phyloP scores from a whole-genome alignment of 2,113 vertebrate genomes.

The Anseranas semipalmata region DNA sequence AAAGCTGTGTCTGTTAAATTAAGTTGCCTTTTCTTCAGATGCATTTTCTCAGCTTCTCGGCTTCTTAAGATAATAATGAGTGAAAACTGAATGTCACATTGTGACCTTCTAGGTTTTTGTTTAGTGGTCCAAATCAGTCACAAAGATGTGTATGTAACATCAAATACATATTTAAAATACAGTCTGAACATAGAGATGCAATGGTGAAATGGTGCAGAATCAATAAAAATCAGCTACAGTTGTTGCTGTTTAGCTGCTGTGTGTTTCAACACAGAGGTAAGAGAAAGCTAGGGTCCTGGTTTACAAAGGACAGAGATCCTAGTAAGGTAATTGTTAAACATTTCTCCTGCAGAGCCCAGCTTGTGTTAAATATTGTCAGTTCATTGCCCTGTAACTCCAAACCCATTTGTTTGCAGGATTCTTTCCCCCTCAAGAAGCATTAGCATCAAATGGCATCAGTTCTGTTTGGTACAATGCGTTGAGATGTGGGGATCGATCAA shows the following conservation, averaged over 20 bases:
- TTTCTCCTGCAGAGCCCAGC: not conserved
- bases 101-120: constrained; percentile 27
- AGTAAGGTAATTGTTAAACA: not conserved
- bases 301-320: not conserved
- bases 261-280: not conserved
- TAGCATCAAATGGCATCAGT: not conserved
- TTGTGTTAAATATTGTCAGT: not conserved
- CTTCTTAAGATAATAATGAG: not conserved
- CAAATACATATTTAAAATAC: constrained; percentile 11
- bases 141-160: not conserved
- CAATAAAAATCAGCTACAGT: not conserved
- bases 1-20: not conserved
- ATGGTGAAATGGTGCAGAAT: not conserved
- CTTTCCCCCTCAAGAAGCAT: not conserved
- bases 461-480: not conserved
- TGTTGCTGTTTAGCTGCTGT: not conserved
- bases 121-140: constrained; percentile 1
- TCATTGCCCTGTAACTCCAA: not conserved
- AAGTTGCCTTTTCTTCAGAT: not conserved
- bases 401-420: not conserved
- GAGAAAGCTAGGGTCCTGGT: not conserved
- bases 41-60: not conserved
- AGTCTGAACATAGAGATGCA: not conserved
- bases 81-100: not conserved
- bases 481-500: not conserved